Conservation (phyloP, 2,113 vertebrate genomes). For the Columba livia region DNA sequence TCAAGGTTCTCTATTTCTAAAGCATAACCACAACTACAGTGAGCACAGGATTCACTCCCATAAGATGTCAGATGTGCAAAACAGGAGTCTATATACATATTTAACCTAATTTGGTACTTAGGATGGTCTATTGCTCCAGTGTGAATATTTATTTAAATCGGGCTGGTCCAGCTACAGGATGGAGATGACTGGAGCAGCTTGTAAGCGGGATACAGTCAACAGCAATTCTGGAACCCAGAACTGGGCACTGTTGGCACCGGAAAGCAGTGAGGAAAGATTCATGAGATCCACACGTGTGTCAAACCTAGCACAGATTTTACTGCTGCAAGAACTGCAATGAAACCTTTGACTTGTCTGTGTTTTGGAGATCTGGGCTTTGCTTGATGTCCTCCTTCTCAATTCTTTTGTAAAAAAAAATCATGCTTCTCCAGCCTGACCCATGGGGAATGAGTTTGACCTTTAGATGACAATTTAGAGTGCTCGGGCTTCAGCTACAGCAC, state of each 20-base stretch:
- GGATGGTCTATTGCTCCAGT: background rate
- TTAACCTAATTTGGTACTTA: background rate
- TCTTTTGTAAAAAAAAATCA: background rate
- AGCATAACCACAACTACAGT: background rate
- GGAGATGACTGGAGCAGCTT: fast-evolving
- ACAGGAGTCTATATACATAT: background rate
- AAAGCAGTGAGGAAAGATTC: background rate
- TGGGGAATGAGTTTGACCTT: background rate
- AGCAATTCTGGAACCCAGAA: background rate
- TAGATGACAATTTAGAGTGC: background rate
- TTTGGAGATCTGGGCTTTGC: background rate
- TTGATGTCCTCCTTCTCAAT: background rate
- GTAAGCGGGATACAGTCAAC: background rate
- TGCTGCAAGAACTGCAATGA: background rate
- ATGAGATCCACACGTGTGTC: fast-evolving
- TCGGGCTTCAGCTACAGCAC: background rate
- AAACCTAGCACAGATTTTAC: background rate
- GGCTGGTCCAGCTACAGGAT: background rate
- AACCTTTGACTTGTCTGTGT: background rate
- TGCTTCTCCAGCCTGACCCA: background rate
- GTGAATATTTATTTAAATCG: background rate
- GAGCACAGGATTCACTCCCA: background rate
- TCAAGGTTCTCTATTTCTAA: background rate
- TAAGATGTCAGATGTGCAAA: background rate
- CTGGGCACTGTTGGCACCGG: background rate